phyloP scores from a whole-genome alignment of 1,140 invertebrate species.

The Aphaenogaster ashmeadi region DNA sequence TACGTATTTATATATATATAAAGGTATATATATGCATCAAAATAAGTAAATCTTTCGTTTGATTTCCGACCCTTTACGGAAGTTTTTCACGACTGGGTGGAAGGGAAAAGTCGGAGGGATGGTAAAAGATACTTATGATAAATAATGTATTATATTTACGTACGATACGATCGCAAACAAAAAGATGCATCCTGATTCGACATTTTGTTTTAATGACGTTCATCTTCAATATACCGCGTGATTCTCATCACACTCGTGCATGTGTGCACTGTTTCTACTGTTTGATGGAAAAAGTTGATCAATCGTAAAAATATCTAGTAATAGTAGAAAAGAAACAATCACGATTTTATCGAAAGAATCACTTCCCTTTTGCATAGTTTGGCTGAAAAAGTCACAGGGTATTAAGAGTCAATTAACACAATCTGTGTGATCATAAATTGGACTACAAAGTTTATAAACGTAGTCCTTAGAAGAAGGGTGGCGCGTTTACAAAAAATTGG shows the following conservation, averaged over 20 bases:
- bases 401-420: neutral
- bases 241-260: conserved; percentile 19
- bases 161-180: neutral
- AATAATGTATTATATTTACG: neutral
- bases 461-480: conserved; percentile 10
- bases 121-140: neutral
- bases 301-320: neutral
- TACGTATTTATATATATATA: neutral
- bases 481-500: neutral
- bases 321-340: neutral
- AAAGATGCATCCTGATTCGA: neutral
- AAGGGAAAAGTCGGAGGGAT: neutral
- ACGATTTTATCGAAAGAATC: neutral
- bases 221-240: neutral
- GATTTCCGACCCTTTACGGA: conserved; percentile 8
- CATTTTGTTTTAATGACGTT: neutral
- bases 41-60: conserved; percentile 45
- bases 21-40: neutral
- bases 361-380: neutral
- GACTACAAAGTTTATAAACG: neutral
- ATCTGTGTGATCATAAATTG: neutral
- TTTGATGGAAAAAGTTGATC: neutral
- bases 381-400: neutral
- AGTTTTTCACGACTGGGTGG: conserved; percentile 12
- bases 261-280: neutral